These are phyloP conservation scores for Oppia nitens DNA, from an alignment of 1,140 invertebrate genomes.

Conservation along the genomic window DNA sequence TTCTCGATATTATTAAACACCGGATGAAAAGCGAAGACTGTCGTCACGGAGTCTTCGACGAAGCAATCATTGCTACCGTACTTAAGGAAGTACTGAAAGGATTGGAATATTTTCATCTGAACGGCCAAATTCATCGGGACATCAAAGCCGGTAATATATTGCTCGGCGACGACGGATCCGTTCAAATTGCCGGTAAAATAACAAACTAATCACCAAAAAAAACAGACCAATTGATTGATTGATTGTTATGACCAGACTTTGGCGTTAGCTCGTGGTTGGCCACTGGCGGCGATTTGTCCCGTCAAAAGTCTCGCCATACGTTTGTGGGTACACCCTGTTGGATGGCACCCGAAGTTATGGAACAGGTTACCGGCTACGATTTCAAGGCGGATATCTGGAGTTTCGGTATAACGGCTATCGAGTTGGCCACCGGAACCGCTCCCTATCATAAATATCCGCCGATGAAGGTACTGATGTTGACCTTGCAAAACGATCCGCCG, in stretches of 20 bases:
- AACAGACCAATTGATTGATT: neutral
- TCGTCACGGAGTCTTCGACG: constrained; percentile 92
- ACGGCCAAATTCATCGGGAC: constrained; percentile 91
- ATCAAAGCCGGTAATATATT: constrained; percentile 79
- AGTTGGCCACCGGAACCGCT: constrained; percentile 94
- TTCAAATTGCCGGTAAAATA: constrained; percentile 65
- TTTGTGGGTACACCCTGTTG: constrained; percentile 97
- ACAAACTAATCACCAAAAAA: neutral
- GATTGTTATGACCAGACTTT: constrained; percentile 41
- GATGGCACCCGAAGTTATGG: constrained; percentile 99
- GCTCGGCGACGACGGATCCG: constrained; percentile 89
- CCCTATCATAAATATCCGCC: constrained; percentile 98
- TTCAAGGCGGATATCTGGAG: constrained; percentile 99
- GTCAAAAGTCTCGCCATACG: constrained; percentile 87
- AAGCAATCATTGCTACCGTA: constrained; percentile 94
- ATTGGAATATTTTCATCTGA: constrained; percentile 95
- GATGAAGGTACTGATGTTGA: constrained; percentile 96
- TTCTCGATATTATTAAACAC: constrained; percentile 94
- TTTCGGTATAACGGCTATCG: constrained; percentile 95
- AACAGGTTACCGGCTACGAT: constrained; percentile 96
- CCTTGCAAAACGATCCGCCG: constrained; percentile 94
- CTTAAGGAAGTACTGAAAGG: constrained; percentile 95
- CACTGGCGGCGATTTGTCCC: constrained; percentile 68
- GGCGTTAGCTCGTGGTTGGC: constrained; percentile 84
- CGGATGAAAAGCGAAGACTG: constrained; percentile 79